phyloP scores from a whole-genome alignment of 2,113 vertebrate species.

The Alexandromys fortis region DNA sequence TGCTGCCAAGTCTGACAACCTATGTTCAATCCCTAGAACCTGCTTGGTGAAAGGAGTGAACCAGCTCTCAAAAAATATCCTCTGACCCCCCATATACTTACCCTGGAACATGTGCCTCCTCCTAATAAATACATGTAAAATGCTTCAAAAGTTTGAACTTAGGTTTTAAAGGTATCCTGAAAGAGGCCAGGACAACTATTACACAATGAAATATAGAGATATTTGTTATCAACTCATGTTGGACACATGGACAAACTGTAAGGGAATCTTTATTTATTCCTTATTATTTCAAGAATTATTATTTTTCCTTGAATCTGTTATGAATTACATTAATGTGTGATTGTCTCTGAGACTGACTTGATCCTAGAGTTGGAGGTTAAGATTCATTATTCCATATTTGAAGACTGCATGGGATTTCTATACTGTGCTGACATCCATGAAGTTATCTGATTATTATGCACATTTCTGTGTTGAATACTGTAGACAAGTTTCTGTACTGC shows the following conservation, averaged over 20 bases:
- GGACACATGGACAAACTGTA: not conserved
- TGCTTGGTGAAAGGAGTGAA: not conserved
- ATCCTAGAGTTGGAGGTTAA: not conserved
- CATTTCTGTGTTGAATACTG: not conserved
- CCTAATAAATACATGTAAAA: not conserved
- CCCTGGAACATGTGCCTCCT: not conserved
- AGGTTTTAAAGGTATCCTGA: not conserved
- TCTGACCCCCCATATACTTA: too few relatives aligned
- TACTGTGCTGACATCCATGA: not conserved
- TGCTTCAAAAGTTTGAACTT: not conserved
- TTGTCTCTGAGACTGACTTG: not conserved
- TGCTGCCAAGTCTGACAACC: not conserved
- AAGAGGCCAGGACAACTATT: not conserved
- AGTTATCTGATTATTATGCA: not conserved
- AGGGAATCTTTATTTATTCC: not conserved
- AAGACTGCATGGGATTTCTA: too few relatives aligned
- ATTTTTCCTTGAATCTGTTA: not conserved
- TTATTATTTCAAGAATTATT: not conserved
- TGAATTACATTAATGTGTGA: not conserved
- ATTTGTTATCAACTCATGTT: not conserved
- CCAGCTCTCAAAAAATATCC: too few relatives aligned
- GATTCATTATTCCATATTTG: not conserved
- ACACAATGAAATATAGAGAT: not conserved
- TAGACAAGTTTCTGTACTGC: too few relatives aligned
- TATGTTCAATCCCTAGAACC: not conserved